Conservation (phyloP, 2,797 vertebrate genomes). For the Neoniphon sammara region DNA sequence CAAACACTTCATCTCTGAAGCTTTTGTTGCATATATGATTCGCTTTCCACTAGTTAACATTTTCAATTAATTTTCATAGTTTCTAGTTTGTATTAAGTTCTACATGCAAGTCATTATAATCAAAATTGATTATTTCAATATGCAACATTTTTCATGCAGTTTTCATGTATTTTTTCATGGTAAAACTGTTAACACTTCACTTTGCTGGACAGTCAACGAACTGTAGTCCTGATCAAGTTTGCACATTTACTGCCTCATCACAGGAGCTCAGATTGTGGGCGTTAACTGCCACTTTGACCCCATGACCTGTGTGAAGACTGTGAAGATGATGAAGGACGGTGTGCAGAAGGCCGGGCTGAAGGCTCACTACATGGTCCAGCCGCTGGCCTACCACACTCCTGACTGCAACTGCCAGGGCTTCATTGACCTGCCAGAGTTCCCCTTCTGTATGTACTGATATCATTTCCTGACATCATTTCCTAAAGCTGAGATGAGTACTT, state of each 20-base stretch:
- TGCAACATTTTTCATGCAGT: too few species aligned
- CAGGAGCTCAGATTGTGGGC: slow-evolving; percentile 92
- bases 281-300: slow-evolving; percentile 98
- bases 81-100: too few species aligned
- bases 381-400: slow-evolving; percentile 93
- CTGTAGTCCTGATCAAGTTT: neutral
- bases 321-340: slow-evolving; percentile 93
- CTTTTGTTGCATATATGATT: neutral
- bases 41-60: too few species aligned
- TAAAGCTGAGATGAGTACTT: neutral
- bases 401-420: slow-evolving; percentile 95
- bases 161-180: too few species aligned
- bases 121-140: too few species aligned
- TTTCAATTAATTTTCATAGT: too few species aligned
- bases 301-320: slow-evolving; percentile 85
- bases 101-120: too few species aligned
- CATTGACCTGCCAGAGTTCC: slow-evolving; percentile 96
- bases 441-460: slow-evolving; percentile 87
- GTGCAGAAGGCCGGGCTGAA: slow-evolving; percentile 89
- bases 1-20: neutral
- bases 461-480: too few species aligned
- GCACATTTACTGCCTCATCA: neutral
- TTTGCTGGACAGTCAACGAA: neutral
- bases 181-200: too few species aligned
- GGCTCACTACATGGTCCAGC: slow-evolving; percentile 91